Evolutionary conservation across 2,797 vertebrate genomes (phyloP), one percentile per base, ranked within the genome.

Genomic region (Coilia nasus): DNA sequence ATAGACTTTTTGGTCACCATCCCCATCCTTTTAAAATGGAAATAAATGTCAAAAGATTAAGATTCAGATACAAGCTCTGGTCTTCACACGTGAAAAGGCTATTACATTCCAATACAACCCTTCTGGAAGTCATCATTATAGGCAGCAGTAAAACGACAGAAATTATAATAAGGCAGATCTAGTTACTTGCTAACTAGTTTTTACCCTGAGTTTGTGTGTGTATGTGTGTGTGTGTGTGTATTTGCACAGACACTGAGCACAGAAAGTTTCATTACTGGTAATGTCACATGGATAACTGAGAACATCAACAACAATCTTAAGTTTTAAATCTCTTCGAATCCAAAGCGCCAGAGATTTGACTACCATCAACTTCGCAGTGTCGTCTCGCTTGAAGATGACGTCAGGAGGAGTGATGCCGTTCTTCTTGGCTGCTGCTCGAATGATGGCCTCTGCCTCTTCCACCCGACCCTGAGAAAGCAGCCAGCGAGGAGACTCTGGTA

Each of bases 401-500:
- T 64, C 75, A 28, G 87, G 87, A 25, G 83, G 41, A 12, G 78
- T 64, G 78, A 88, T 23, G 54, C 84, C 82, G 15, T 88, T 88
- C 82, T 10, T 87, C 23, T 82, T 85, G 64, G 87, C 87, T 60
- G 87, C 87, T 11, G 59, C 54, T 64, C 50, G 62, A 23, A 88
- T 81, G 82, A 88, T 84, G 35, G 82, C 82, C 83, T 88, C 87
- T 4, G 87, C 86, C 46, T 88, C 87, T 28, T 83, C 54, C n/a
- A 85, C 71, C 35, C 87, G 67, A 9, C 87, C 86, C 50, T 85
- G 84, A 11, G 86, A 75, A 46, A 88, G 75, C 12, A 88, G 62
- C 87, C 87, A 88, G 10, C 85, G 60, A 10, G 87, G 87, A 31
- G 87, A 88, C 50, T 88, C 87, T 25, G 87, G 87, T 2, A 88